These are phyloP conservation scores for Anseranas semipalmata DNA, from an alignment of 2,113 vertebrate genomes.

Conservation along the genomic window DNA sequence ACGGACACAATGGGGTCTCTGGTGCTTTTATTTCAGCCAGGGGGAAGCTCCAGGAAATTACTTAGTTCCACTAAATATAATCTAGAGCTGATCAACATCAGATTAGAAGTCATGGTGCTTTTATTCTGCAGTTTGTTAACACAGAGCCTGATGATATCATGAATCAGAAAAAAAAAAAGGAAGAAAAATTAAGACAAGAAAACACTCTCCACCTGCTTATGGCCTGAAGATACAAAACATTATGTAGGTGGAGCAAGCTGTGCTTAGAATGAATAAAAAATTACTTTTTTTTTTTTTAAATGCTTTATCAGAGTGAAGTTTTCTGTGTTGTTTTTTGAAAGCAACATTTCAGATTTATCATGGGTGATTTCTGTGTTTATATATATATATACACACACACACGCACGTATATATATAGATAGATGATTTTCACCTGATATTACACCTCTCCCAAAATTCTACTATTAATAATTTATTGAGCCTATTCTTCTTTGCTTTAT, in stretches of 20 bases:
- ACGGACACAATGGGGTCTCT: rapidly evolving
- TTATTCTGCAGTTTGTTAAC: neutral
- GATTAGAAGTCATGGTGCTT: neutral
- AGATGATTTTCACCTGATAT: neutral
- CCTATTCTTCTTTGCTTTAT: neutral
- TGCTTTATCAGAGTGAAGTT: neutral
- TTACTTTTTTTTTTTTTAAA: neutral
- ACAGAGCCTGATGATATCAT: neutral
- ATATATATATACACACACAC: no score
- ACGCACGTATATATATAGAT: no score
- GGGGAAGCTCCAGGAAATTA: neutral
- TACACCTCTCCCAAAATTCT: neutral
- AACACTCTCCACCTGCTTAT: neutral
- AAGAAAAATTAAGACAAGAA: neutral
- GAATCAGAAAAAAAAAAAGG: neutral
- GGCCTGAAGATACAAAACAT: neutral
- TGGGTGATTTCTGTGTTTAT: neutral
- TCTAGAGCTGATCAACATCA: neutral
- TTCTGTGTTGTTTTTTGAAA: neutral
- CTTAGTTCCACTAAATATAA: neutral
- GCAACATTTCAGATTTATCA: neutral
- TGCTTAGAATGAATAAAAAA: neutral
- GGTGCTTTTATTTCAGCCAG: neutral
- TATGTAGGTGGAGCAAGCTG: neutral
- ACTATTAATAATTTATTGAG: neutral